A percentile compares a stretch with the other conserved stretches of the same genome.
phyloP scores from a whole-genome alignment of 2,888 invertebrate genomes.

The Athrips mouffetella region DNA sequence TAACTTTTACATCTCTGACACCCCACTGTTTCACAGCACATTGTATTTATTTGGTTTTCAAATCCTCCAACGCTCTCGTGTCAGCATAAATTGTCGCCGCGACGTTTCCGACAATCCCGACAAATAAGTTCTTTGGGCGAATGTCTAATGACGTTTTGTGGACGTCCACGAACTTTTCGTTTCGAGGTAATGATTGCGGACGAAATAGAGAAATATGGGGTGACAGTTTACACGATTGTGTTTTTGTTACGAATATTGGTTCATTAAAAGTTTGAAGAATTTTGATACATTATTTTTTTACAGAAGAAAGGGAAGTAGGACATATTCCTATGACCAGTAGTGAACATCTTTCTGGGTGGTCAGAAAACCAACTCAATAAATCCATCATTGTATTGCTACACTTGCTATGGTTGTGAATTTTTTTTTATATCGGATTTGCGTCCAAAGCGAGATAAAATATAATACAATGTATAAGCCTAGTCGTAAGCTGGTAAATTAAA shows the following conservation, averaged over 20 bases:
- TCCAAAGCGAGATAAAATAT: too few species aligned
- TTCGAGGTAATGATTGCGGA: not conserved
- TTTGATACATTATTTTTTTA: too few species aligned
- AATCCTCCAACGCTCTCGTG: conserved; percentile 53
- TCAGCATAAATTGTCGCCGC: conserved; percentile 63
- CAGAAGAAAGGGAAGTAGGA: too few species aligned
- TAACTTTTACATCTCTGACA: not conserved
- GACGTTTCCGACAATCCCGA: conserved; percentile 70
- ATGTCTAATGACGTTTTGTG: conserved; percentile 63
- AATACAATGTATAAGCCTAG: too few species aligned
- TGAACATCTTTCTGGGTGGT: too few species aligned
- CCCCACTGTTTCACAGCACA: conserved; percentile 34
- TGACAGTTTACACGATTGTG: not conserved
- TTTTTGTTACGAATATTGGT: not conserved
- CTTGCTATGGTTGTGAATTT: too few species aligned
- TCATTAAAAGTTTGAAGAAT: conserved; percentile 1
- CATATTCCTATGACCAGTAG: too few species aligned
- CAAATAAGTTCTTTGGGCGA: conserved; percentile 46
- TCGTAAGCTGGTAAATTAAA: too few species aligned
- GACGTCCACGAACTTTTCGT: conserved; percentile 27
- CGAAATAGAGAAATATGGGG: not conserved
- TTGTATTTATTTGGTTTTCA: conserved; percentile 59
- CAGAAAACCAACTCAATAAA: too few species aligned
- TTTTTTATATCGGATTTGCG: too few species aligned
- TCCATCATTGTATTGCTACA: too few species aligned